A percentile compares a stretch with the other conserved stretches of the same genome.
Evolutionary conservation across 2,797 vertebrate species (phyloP).

Genomic region (Xenentodon cancila): DNA sequence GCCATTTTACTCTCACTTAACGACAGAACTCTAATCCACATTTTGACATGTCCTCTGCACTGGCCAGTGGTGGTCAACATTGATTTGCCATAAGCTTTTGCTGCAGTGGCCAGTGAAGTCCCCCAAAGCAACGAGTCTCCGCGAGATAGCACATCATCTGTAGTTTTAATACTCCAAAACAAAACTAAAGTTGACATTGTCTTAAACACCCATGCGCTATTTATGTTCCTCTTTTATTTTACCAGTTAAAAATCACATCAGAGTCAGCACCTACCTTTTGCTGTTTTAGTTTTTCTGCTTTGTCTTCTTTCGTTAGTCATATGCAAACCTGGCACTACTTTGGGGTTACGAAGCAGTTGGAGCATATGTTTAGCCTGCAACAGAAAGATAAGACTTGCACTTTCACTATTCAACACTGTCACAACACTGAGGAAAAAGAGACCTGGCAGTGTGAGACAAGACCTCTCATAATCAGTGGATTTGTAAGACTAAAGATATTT

Average conservation of each 20-base stretch:
- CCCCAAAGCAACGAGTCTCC: background rate
- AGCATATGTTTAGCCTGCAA: background rate
- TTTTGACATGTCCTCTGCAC: background rate
- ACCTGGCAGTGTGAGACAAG: background rate
- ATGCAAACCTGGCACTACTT: no score
- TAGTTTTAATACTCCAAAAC: no score
- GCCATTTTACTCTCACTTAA: background rate
- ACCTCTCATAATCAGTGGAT: background rate
- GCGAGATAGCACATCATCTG: no score
- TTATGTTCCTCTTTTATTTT: no score
- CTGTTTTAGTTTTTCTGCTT: no score
- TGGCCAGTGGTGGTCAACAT: background rate
- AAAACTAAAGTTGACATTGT: no score
- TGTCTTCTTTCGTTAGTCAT: no score
- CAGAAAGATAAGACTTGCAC: background rate
- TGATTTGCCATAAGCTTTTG: background rate
- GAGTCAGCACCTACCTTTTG: no score
- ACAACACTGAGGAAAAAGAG: background rate
- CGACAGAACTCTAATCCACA: background rate
- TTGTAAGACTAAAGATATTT: constrained; percentile 6
- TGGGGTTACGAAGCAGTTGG: background rate
- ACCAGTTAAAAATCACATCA: no score
- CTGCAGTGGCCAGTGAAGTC: background rate
- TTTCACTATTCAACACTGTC: background rate
- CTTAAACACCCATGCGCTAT: no score